Evolutionary conservation across 2,797 vertebrate species (phyloP).

Genomic region (Ctenochaetus hawaiiensis): DNA sequence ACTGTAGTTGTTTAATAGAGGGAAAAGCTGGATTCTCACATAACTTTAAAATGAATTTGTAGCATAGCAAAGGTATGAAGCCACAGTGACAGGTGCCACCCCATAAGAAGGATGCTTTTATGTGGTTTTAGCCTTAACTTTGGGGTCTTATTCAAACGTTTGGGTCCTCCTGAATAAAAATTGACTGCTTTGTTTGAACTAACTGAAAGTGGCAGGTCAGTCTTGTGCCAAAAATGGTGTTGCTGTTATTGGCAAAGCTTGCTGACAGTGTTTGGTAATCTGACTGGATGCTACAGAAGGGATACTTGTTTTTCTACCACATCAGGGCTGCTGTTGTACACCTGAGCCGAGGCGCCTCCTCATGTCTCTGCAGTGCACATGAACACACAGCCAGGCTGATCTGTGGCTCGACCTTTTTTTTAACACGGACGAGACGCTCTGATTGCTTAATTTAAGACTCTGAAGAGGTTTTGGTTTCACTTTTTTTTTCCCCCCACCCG

Average conservation of each 20-base stretch:
- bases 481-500: slow-evolving; percentile 24
- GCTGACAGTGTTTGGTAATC: slow-evolving; percentile 37
- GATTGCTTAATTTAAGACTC: slow-evolving; percentile 33
- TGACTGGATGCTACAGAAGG: slow-evolving; percentile 24
- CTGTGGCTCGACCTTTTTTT: slow-evolving; percentile 33
- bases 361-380: slow-evolving; percentile 15
- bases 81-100: slow-evolving; percentile 60
- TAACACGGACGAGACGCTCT: slow-evolving; percentile 30
- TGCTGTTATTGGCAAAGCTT: slow-evolving; percentile 59
- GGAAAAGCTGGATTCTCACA: slow-evolving; percentile 50
- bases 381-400: slow-evolving; percentile 27
- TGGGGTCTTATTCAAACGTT: slow-evolving; percentile 52
- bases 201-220: slow-evolving; percentile 51
- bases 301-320: slow-evolving; percentile 27
- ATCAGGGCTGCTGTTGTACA: slow-evolving; percentile 22
- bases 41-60: slow-evolving; percentile 53
- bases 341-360: slow-evolving; percentile 27
- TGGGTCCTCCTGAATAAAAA: slow-evolving; percentile 20
- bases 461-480: neutral
- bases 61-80: slow-evolving; percentile 52
- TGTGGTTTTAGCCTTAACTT: slow-evolving; percentile 79
- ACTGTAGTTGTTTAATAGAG: slow-evolving; percentile 39
- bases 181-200: slow-evolving; percentile 46
- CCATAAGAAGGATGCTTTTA: slow-evolving; percentile 57
- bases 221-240: slow-evolving; percentile 65